phyloP scores from a whole-genome alignment of 2,888 invertebrate species.

The Cheilosia vulpina region DNA sequence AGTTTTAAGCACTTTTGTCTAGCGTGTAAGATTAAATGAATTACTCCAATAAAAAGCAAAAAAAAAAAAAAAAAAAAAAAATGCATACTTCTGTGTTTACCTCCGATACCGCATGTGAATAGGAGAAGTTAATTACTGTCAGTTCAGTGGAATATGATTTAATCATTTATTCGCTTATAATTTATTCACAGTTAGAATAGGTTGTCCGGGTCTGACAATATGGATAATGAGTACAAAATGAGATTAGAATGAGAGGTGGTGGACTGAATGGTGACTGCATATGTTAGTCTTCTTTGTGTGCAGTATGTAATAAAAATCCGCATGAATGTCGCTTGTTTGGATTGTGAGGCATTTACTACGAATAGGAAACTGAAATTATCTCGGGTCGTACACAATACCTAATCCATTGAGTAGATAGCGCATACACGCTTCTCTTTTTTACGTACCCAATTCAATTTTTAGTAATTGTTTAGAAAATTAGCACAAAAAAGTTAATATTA shows the following conservation, averaged over 20 bases:
- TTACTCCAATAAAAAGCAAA: too few relatives aligned
- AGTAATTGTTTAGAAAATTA: too few relatives aligned
- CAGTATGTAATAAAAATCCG: not conserved
- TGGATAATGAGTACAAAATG: slow-evolving; percentile 33
- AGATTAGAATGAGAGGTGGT: slow-evolving; percentile 22
- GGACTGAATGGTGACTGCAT: not conserved
- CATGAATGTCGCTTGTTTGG: not conserved
- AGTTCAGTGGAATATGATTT: slow-evolving; percentile 72
- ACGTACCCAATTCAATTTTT: too few relatives aligned
- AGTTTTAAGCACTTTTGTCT: too few relatives aligned
- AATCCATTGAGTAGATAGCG: not conserved
- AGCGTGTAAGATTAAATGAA: too few relatives aligned
- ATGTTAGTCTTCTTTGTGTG: not conserved
- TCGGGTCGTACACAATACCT: not conserved
- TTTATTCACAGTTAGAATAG: slow-evolving; percentile 56
- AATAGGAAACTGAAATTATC: too few relatives aligned
- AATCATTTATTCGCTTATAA: slow-evolving; percentile 73
- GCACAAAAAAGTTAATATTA: too few relatives aligned
- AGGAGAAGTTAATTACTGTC: slow-evolving; percentile 68
- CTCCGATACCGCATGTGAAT: slow-evolving; percentile 50
- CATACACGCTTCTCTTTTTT: too few relatives aligned
- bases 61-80: too few relatives aligned
- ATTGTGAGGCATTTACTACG: not conserved
- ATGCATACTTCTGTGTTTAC: not conserved
- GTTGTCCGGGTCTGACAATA: slow-evolving; percentile 33